Percentiles rank a stretch among this genome's conserved stretches.
phyloP scores from a whole-genome alignment of 2,888 invertebrate species.

The Pachydiplax longipennis region DNA sequence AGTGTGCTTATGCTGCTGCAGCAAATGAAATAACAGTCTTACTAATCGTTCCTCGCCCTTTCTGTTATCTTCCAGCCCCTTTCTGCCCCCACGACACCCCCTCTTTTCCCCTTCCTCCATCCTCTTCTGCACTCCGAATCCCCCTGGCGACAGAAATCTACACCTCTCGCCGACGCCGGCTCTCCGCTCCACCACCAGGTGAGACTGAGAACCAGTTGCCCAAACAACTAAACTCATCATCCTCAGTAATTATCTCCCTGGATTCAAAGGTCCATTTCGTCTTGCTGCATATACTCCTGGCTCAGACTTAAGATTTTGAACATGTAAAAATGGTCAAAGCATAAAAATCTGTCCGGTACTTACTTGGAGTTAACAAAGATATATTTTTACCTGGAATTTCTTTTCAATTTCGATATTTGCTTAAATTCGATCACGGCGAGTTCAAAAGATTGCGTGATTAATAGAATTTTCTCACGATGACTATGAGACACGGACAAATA shows the following conservation, averaged over 20 bases:
- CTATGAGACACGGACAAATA: too few relatives aligned
- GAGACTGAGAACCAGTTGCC: constrained; percentile 23
- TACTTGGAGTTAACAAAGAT: too few relatives aligned
- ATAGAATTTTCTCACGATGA: too few relatives aligned
- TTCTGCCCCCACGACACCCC: constrained; percentile 27
- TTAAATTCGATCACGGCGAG: too few relatives aligned
- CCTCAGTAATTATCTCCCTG: not conserved
- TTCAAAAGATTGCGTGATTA: too few relatives aligned
- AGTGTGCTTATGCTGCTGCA: constrained; percentile 35
- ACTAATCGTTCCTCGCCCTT: constrained; percentile 28
- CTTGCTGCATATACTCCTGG: not conserved
- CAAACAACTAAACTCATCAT: not conserved
- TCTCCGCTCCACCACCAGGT: constrained; percentile 41
- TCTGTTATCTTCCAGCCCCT: constrained; percentile 42
- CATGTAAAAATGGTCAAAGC: not conserved
- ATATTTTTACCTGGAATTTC: too few relatives aligned
- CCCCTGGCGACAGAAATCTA: constrained; percentile 44
- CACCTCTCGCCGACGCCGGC: constrained; percentile 35
- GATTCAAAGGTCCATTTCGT: not conserved
- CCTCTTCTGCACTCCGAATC: constrained; percentile 42
- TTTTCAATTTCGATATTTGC: too few relatives aligned
- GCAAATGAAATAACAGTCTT: constrained; percentile 32
- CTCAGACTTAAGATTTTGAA: not conserved
- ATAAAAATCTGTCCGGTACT: not conserved
- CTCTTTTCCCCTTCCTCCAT: constrained; percentile 8